Base-by-base conservation (phyloP, 2,113 vertebrate genomes). In the Aythya baeri region DNA sequence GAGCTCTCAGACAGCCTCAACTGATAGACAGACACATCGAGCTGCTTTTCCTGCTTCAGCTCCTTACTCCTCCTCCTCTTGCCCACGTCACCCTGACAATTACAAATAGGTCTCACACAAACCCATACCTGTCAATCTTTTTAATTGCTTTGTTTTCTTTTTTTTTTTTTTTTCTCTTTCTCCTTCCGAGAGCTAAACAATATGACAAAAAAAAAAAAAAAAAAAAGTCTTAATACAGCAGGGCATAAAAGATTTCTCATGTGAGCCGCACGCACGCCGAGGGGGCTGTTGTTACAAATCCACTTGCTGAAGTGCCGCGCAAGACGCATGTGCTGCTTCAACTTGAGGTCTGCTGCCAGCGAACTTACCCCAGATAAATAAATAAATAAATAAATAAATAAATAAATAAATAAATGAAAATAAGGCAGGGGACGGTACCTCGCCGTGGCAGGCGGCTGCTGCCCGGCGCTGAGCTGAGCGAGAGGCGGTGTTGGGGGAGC, bases 11-110 rank as follows among this genome's bases (percentile, higher is more conserved):
- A 99, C 99, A 99, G 99, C 97, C 99, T 99, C 98, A 99, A 99
- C 99, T 99, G 99, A 99, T 98, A 99, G 99, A 99, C 99, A 99
- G 99, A 99, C 99, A 98, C 99, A 99, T 99, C 99, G 99, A 99
- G 99, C 98, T 98, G 99, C 99, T 98, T 99, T 98, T 99, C 99
- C 99, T 98, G 99, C 98, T 98, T 98, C 98, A 98, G 98, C 98
- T 98, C 97, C 94, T 99, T 99, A 99, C 98, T 98, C 98, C 98
- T 98, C 98, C 99, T 99, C 99, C 98, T 98, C 98, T 94, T 97
- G 97, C 98, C 97, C 98, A 99, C 99, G 99, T 99, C 99, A 99
- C 99, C 98, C 99, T 99, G 99, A 99, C 99, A 99, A 98, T 98
- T 98, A 98, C 98, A 98, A 98, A 98, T 98, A 98, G 98, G 97